These are phyloP conservation scores for Argyra leucocephala DNA, from an alignment of 2,888 invertebrate species.

Conservation along the genomic window DNA sequence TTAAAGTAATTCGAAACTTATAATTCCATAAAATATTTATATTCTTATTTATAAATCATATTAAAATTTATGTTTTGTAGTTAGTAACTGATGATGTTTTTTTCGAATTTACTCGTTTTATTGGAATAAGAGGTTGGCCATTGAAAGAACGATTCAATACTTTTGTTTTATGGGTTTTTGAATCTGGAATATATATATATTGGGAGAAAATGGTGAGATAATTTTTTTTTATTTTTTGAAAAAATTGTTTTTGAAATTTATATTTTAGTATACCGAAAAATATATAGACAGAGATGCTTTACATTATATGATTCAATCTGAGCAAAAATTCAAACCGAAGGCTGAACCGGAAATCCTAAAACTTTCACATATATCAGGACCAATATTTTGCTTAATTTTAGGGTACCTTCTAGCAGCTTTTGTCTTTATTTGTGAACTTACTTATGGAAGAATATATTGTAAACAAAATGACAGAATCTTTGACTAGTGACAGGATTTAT, in stretches of 20 bases:
- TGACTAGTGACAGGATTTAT: too few species aligned
- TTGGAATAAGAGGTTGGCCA: neutral
- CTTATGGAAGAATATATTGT: too few species aligned
- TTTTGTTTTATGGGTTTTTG: neutral
- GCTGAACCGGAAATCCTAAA: neutral
- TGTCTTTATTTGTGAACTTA: neutral
- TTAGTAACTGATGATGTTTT: neutral
- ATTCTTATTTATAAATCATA: neutral
- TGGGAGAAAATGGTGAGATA: neutral
- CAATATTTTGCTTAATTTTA: neutral
- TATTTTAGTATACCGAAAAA: neutral
- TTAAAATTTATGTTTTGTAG: neutral
- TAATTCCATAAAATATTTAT: neutral
- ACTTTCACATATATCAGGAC: constrained; percentile 2
- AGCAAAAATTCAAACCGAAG: neutral
- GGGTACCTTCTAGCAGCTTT: neutral
- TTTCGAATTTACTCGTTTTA: neutral
- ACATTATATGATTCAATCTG: neutral
- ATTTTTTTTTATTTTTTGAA: neutral
- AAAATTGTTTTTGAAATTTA: neutral
- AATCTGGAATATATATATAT: neutral
- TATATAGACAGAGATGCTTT: neutral
- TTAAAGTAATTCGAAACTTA: neutral
- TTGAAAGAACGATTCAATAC: neutral
- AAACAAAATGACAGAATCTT: too few species aligned